Conservation (phyloP, 2,113 vertebrate species). For the Microcebus jonahi region DNA sequence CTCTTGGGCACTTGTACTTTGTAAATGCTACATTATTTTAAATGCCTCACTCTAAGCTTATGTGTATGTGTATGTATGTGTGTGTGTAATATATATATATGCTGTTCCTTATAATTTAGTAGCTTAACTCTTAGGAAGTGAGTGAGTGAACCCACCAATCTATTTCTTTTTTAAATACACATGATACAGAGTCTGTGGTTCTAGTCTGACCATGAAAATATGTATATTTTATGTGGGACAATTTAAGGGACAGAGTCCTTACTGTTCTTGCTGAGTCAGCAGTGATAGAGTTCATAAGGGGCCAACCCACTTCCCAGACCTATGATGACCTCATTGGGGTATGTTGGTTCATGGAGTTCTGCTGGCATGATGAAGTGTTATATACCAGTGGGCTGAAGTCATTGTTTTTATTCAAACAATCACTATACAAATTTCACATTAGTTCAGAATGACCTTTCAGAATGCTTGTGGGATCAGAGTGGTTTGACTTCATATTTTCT, state of each 20-base stretch:
- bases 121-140: not conserved
- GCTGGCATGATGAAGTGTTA: not conserved
- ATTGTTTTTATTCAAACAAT: not conserved
- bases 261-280: not conserved
- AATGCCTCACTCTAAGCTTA: not conserved
- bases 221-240: not conserved
- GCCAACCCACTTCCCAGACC: not conserved
- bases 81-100: too few species aligned
- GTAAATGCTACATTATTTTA: not conserved
- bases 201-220: not conserved
- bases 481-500: not conserved
- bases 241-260: not conserved
- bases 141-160: not conserved
- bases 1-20: not conserved
- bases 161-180: slow-evolving; percentile 2
- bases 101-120: not conserved
- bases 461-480: not conserved
- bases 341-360: not conserved
- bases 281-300: not conserved
- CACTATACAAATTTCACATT: not conserved
- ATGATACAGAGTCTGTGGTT: not conserved
- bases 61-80: too few species aligned
- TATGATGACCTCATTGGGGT: not conserved
- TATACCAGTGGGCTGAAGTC: not conserved
- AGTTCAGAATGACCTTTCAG: not conserved